A percentile compares a stretch with the other conserved stretches of the same genome.
phyloP scores from a whole-genome alignment of 2,797 vertebrate genomes.

The Calcarius lapponicus region DNA sequence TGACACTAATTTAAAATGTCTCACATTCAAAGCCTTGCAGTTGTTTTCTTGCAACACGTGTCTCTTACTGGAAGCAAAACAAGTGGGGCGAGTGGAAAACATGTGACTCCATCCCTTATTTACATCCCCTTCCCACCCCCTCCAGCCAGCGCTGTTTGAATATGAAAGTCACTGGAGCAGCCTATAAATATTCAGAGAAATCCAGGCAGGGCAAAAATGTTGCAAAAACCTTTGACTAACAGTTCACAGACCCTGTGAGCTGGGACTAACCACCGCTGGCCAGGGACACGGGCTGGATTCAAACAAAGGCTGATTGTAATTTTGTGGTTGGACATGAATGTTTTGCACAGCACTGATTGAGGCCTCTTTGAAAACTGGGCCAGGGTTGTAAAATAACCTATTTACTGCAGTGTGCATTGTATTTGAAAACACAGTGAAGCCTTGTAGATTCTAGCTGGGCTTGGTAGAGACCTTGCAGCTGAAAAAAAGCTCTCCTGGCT shows the following conservation, averaged over 20 bases:
- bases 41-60: conserved; percentile 66
- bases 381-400: conserved; percentile 62
- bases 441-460: conserved; percentile 6
- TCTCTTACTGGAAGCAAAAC: conserved; percentile 61
- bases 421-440: conserved; percentile 34
- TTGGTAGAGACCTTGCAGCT: conserved; percentile 1
- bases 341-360: conserved; percentile 65
- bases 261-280: conserved; percentile 35
- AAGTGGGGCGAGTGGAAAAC: conserved; percentile 56
- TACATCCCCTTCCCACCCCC: conserved; percentile 15
- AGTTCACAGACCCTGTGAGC: conserved; percentile 6
- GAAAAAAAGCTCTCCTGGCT: neutral
- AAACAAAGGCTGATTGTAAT: conserved; percentile 61
- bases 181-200: conserved; percentile 66
- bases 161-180: conserved; percentile 52
- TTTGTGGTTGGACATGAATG: conserved; percentile 63
- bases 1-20: neutral
- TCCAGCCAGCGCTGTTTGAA: neutral
- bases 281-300: conserved; percentile 14
- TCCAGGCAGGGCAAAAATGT: conserved; percentile 33
- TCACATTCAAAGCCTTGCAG: conserved; percentile 22
- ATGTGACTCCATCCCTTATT: conserved; percentile 36
- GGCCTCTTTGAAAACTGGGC: conserved; percentile 65
- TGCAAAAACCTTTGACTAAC: conserved; percentile 64
- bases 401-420: conserved; percentile 55